These are phyloP conservation scores for Spodoptera picta DNA, from an alignment of 2,888 invertebrate genomes.

Conservation along the genomic window DNA sequence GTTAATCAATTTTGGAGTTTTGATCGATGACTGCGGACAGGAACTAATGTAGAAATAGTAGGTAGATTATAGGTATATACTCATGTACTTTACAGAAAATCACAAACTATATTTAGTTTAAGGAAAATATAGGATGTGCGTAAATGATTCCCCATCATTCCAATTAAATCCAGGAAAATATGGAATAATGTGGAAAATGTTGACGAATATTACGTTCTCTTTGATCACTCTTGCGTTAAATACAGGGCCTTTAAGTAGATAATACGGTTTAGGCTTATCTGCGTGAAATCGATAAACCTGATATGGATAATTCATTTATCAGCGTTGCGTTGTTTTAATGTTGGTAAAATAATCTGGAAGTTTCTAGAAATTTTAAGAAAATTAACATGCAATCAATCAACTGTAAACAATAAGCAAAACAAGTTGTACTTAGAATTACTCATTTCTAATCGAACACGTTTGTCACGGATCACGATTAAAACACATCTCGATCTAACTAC, in stretches of 20 bases:
- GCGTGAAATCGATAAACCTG: slow-evolving; percentile 13
- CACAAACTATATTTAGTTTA: no score
- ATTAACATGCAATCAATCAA: neutral
- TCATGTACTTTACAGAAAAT: no score
- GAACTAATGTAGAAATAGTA: slow-evolving; percentile 2
- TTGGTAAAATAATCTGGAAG: neutral
- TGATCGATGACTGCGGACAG: slow-evolving; percentile 19
- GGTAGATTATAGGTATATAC: no score
- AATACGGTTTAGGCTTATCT: slow-evolving; percentile 28
- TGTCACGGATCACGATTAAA: slow-evolving; percentile 44
- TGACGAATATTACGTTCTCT: no score
- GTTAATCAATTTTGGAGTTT: slow-evolving; percentile 17
- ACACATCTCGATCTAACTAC: slow-evolving; percentile 62
- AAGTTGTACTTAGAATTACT: slow-evolving; percentile 34
- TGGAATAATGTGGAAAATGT: no score
- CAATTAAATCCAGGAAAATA: no score
- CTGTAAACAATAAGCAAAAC: slow-evolving; percentile 18
- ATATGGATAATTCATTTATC: slow-evolving; percentile 21
- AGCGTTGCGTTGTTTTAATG: slow-evolving; percentile 23
- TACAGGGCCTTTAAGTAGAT: slow-evolving; percentile 2
- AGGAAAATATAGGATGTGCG: no score
- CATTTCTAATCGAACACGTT: slow-evolving; percentile 46
- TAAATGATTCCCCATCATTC: no score
- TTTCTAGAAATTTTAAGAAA: slow-evolving; percentile 22
- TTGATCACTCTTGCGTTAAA: no score